phyloP scores from a whole-genome alignment of 2,797 vertebrate species.

The Pseudotriccus pelzelni region DNA sequence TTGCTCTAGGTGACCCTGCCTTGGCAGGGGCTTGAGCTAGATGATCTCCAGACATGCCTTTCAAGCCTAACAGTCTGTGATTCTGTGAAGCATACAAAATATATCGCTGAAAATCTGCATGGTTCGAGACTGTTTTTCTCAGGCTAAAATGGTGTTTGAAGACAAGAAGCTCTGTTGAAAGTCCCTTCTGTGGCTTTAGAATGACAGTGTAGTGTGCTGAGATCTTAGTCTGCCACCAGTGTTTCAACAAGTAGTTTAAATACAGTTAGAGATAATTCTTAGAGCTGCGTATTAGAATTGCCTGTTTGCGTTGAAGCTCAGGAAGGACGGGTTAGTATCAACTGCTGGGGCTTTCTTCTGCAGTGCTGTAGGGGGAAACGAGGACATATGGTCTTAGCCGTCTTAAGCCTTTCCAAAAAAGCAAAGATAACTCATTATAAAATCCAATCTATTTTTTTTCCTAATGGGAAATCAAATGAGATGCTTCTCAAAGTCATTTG shows the following conservation, averaged over 20 bases:
- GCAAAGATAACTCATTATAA: neutral
- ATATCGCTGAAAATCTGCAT: neutral
- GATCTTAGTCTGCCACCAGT: neutral
- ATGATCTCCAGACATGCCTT: neutral
- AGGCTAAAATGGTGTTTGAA: neutral
- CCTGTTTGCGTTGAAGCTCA: neutral
- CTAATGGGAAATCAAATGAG: neutral
- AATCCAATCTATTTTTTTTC: neutral
- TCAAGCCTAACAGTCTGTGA: neutral
- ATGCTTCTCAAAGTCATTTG: neutral
- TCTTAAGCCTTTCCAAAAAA: neutral
- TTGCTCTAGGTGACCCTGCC: neutral
- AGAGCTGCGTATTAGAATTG: neutral
- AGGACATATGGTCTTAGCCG: neutral
- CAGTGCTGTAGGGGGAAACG: neutral
- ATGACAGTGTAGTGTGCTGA: neutral
- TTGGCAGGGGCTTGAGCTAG: neutral
- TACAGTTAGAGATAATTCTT: neutral
- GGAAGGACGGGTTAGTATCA: fast-evolving
- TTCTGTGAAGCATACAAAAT: neutral
- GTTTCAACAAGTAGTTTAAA: neutral
- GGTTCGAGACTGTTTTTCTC: neutral
- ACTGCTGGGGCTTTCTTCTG: fast-evolving
- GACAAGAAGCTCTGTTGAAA: neutral
- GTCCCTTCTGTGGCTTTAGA: neutral